These are phyloP conservation scores for Patella vulgata DNA, from an alignment of 1,140 invertebrate species.

Conservation along the genomic window DNA sequence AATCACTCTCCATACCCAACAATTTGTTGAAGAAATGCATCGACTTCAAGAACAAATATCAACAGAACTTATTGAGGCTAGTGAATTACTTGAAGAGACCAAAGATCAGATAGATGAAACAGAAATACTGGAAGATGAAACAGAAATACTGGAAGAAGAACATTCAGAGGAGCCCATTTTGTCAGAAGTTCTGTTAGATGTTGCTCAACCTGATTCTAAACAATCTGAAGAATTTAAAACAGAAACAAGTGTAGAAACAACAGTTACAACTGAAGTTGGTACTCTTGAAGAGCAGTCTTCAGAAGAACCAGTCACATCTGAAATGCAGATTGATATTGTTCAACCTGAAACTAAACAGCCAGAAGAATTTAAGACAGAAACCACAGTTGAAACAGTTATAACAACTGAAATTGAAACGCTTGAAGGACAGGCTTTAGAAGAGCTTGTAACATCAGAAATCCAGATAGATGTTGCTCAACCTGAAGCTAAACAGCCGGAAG, in stretches of 20 bases:
- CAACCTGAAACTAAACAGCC: constrained; percentile 29
- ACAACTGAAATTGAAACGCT: constrained; percentile 34
- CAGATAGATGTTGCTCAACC: constrained; percentile 27
- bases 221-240: constrained; percentile 30
- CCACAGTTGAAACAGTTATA: constrained; percentile 26
- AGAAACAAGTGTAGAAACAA: constrained; percentile 25
- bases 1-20: constrained; percentile 34
- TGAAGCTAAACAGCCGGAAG: constrained; percentile 24
- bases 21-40: constrained; percentile 55
- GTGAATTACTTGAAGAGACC: constrained; percentile 6
- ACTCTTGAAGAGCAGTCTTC: constrained; percentile 17
- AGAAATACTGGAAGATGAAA: constrained; percentile 29
- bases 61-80: constrained; percentile 39
- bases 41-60: constrained; percentile 49
- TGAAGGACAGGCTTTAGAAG: constrained; percentile 22
- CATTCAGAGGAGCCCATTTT: constrained; percentile 17
- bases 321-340: constrained; percentile 36
- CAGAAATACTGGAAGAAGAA: constrained; percentile 35
- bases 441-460: constrained; percentile 29
- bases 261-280: constrained; percentile 14
- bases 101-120: constrained; percentile 15
- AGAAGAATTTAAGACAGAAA: constrained; percentile 29
- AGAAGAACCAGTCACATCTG: constrained; percentile 21
- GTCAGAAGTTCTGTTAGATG: constrained; percentile 26
- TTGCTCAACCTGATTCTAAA: constrained; percentile 25